phyloP scores from a whole-genome alignment of 2,113 vertebrate species.

The Oryzias melastigma region DNA sequence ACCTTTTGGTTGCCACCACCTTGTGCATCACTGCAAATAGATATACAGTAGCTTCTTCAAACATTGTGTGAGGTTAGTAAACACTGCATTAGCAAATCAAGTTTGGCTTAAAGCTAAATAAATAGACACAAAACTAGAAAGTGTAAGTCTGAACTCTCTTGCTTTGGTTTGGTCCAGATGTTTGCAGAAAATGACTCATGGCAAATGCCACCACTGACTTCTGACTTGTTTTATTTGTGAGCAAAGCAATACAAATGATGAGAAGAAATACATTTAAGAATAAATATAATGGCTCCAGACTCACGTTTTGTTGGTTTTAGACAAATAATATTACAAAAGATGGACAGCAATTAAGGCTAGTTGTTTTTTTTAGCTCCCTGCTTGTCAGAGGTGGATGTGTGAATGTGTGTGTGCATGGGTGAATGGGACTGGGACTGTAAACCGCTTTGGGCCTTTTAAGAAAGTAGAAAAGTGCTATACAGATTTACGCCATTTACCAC shows the following conservation, averaged over 20 bases:
- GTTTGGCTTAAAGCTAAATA: neutral
- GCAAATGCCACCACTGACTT: neutral
- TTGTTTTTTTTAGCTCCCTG: too few species aligned
- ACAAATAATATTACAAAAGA: too few species aligned
- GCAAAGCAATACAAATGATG: neutral
- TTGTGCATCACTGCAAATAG: neutral
- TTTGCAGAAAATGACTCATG: too few species aligned
- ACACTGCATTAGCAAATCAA: slow-evolving; percentile 8
- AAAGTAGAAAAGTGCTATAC: too few species aligned
- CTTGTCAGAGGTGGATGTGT: too few species aligned
- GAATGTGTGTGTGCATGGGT: too few species aligned
- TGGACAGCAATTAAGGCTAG: too few species aligned
- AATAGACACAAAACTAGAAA: too few species aligned
- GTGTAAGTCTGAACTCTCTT: slow-evolving; percentile 3
- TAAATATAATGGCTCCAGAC: neutral
- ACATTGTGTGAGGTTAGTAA: slow-evolving; percentile 17
- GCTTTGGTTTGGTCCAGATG: slow-evolving; percentile 10
- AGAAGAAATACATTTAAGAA: neutral
- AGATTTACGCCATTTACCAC: too few species aligned
- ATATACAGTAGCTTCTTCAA: slow-evolving; percentile 14
- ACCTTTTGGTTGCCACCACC: too few species aligned
- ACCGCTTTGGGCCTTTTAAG: too few species aligned
- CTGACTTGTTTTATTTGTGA: neutral
- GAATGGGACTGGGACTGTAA: too few species aligned
- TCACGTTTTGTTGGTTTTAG: neutral